Evolutionary conservation across 53 echinoderm and acorn worm species (phyloP), one percentile per base, ranked within the genome.

Genomic region (Henricia sp.): DNA sequence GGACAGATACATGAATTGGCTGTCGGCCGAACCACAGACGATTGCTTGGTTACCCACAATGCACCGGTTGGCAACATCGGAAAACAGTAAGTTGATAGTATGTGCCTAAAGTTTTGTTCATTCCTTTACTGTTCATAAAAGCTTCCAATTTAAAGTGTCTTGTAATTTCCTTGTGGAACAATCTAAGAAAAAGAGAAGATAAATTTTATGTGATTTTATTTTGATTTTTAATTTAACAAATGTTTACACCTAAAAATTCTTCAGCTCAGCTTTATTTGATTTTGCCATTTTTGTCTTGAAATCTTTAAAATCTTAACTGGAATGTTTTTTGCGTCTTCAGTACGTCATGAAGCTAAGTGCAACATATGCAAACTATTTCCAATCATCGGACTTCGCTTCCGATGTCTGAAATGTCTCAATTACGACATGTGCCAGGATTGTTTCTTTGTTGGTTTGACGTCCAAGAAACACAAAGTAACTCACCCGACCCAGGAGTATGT

Each of bases 351-450:
- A 46, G 91, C 72, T 37, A 92, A 92, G 35, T 93, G 93, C 64
- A 90, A 71, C 67, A 85, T 93, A 34, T 96, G 96, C 57, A 96
- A 96, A 72, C 77, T 82, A 77, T 55, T 87, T 35, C 96, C 96
- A 5, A 82, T 93, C 52, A 64, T 93, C 32, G 96, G 96, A 1
- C 84, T 96, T 50, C 89, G 96, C 65, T 96, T 91, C 83, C 86
- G 89, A 52, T 96, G 96, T 74, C 83, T 96, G 28, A 93, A 93
- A 62, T 96, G 96, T 71, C 82, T 96, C 63, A 96, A 96, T 90
- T 96, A 77, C 54, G 96, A 96, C 83, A 84, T 96, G 68, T 96
- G 96, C 51, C 91, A 96, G 68, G 75, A 91, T 11, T 96, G 96
- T 75, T 96, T 93, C 89, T 93, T 96, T 51, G 91, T 92, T 37